Base-by-base conservation (phyloP, 2,113 vertebrate species). In the Phrynosoma platyrhinos region DNA sequence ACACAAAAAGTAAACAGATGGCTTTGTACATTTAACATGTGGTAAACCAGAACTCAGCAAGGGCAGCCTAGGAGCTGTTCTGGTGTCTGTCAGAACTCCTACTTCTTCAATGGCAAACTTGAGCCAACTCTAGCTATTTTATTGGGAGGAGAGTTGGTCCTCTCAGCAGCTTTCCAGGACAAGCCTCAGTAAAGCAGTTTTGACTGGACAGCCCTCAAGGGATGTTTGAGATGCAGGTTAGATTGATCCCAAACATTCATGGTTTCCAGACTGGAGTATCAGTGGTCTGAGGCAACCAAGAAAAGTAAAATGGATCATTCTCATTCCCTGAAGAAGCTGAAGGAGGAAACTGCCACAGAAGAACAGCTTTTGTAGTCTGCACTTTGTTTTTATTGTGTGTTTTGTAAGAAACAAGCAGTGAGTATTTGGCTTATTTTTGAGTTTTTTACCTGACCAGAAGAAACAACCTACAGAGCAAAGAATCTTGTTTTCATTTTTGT, bases 11-110 rank as follows among this genome's bases (percentile, higher is more conserved):
- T 89, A 83, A 91, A 86, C 71, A 88, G 72, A 90, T 93, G 77
- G 86, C 89, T 94, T 88, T 83, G 88, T 79, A 93, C 89, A 81
- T 84, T 94, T 88, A 94, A 89, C 82, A 88, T 88, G 88, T 91
- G 90, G 85, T 94, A 89, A 91, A 77, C 87, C 66, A 88, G 86
- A 5, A 0, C 77, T 84, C 82, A 89, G 85, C 86, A 88, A 87
- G 62, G 80, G 87, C 83, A 88, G 88, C 79, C 80, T 71, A 85
- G 90, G 89, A 93, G 89, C 87, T 93, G 91, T 52, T 90, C 87
- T 85, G 91, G 79, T 87, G 92, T 85, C 89, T 89, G 90, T 94
- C 80, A 87, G 90, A 76, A 89, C 91, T 78, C 79, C 79, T 89
- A 80, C 91, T 86, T 88, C 87, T 81, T 69, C 89, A 92, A 92